Percentiles rank a stretch among this genome's conserved stretches.
Evolutionary conservation across 2,797 vertebrate genomes (phyloP).

Genomic region (Erpetoichthys calabaricus): DNA sequence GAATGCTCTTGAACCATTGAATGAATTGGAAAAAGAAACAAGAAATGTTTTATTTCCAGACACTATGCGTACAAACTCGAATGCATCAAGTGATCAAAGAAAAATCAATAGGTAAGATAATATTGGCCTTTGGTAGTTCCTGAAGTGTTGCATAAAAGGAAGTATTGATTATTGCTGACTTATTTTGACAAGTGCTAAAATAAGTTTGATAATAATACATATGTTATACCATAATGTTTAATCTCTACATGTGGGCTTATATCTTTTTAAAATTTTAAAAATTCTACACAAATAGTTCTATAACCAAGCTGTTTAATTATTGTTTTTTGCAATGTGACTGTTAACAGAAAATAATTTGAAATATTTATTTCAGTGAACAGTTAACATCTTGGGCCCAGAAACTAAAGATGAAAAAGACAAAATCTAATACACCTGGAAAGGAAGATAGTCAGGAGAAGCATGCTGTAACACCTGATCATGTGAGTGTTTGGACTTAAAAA

Average conservation of each 20-base stretch:
- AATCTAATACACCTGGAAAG: constrained; percentile 23
- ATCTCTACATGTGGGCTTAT: too few relatives aligned
- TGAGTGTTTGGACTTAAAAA: constrained; percentile 25
- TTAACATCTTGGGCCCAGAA: constrained; percentile 91
- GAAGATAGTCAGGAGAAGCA: constrained; percentile 16
- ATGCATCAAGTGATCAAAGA: constrained; percentile 27
- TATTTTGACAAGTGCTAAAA: too few relatives aligned
- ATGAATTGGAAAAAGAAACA: constrained; percentile 15
- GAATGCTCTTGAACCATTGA: neutral
- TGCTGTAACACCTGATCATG: constrained; percentile 32
- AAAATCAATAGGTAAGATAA: constrained; percentile 33
- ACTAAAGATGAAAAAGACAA: constrained; percentile 60
- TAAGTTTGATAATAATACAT: too few relatives aligned
- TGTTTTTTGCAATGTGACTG: too few relatives aligned
- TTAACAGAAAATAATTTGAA: too few relatives aligned
- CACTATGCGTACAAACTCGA: constrained; percentile 1
- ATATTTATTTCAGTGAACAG: constrained; percentile 38
- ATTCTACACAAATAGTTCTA: too few relatives aligned
- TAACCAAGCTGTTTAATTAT: too few relatives aligned
- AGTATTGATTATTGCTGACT: too few relatives aligned
- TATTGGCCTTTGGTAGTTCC: neutral
- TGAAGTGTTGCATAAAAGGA: neutral
- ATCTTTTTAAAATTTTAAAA: too few relatives aligned
- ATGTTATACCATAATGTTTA: too few relatives aligned
- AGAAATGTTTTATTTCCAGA: constrained; percentile 5